phyloP scores from a whole-genome alignment of 2,888 invertebrate species.

The Agapostemon virescens region DNA sequence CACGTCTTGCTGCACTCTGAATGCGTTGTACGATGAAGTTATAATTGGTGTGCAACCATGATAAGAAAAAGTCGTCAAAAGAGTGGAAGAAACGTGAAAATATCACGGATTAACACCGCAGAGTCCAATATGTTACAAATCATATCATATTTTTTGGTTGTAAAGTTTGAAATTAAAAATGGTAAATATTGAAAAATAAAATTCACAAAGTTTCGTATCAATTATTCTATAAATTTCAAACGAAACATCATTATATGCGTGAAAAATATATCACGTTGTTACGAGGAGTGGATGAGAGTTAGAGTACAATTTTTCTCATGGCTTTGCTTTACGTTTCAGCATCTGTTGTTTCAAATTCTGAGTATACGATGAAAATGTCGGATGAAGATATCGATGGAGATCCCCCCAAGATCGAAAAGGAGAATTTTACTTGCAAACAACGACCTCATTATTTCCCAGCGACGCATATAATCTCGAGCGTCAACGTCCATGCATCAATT shows the following conservation, averaged over 20 bases:
- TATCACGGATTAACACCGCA: too few species aligned
- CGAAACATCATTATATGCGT: background rate
- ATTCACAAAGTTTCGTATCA: background rate
- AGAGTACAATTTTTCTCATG: background rate
- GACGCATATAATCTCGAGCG: conserved; percentile 44
- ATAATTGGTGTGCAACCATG: too few species aligned
- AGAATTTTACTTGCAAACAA: conserved; percentile 16
- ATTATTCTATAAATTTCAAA: background rate
- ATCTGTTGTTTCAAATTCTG: background rate
- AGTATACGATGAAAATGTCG: background rate
- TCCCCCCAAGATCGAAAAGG: background rate
- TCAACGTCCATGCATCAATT: conserved; percentile 57
- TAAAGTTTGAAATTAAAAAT: too few species aligned
- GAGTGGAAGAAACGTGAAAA: too few species aligned
- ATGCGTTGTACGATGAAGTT: too few species aligned
- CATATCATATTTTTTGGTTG: too few species aligned
- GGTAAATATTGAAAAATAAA: too few species aligned
- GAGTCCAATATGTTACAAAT: too few species aligned
- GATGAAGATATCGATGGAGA: background rate
- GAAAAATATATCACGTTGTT: background rate
- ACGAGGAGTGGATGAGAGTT: background rate
- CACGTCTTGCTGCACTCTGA: too few species aligned
- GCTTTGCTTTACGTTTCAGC: background rate
- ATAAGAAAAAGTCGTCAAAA: too few species aligned
- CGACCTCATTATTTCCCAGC: conserved; percentile 11